Base-by-base conservation (phyloP, 2,113 vertebrate genomes). In the Microtus montanus region DNA sequence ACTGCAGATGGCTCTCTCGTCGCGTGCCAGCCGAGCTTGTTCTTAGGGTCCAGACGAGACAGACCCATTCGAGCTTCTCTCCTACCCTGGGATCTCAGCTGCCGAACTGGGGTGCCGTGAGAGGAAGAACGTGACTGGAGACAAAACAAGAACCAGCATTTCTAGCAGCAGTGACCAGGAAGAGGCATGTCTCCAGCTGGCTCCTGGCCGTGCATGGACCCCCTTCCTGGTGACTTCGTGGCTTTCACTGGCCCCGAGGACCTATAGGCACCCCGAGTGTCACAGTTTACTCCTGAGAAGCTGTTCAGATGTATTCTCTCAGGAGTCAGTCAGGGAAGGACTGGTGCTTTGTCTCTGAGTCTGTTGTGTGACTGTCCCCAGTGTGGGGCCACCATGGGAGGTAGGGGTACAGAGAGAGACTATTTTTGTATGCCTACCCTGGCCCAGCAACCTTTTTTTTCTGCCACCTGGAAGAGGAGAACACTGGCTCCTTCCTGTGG, bases 381-480 rank as follows among this genome's bases (percentile, higher is more conserved):
- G 28, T 19, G 11, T 26, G 14, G 26, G 7, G 75, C 47, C 2
- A 3, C 41, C 1, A 12, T n/a, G 71, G 89, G 85, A 44, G 38
- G 47, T 22, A 14, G 1, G 63, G 17, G 3, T 19, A 54, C 54
- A 58, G 4, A 0, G 1, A 61, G 44, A 0, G 10, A 44, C 49
- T 19, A 0, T 10, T 24, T 17, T 5, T 41, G 7, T 15, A 24
- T 19, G 26, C 30, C 30, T 0, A 0, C 33, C 33, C 4, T 2
- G 15, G 38, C 49, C 24, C 7, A 33, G 12, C 6, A 41, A 64
- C 14, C 30, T n/a, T 7, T 14, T 30, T 41, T 35, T 22, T 14
- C 6, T 10, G 9, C 20, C 8, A 3, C 13, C 1, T 0, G 26
- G 24, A 11, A 74, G 35, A 20, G 49, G 19, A 74, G 35, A 54